Percentiles rank a stretch among this genome's conserved stretches.
Evolutionary conservation across 2,113 vertebrate species (phyloP).

Genomic region (Forbesichthys agassizii): DNA sequence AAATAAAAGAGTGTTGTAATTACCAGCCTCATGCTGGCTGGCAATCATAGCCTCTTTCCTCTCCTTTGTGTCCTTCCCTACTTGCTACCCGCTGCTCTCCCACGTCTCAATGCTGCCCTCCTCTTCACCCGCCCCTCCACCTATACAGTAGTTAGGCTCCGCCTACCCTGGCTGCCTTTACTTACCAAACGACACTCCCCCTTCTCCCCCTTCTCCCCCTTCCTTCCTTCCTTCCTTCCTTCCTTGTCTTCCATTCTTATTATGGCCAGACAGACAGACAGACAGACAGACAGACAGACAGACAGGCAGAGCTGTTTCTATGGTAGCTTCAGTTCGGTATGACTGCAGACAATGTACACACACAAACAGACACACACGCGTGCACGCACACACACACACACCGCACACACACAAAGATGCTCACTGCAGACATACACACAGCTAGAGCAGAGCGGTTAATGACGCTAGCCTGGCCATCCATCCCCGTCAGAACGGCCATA

Average conservation of each 20-base stretch:
- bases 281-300: not conserved
- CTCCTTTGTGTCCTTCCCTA: too few species aligned
- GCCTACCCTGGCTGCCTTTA: too few species aligned
- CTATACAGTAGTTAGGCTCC: too few species aligned
- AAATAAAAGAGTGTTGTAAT: constrained; percentile 53
- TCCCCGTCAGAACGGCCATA: constrained; percentile 82
- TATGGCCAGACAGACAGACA: too few species aligned
- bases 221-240: not conserved
- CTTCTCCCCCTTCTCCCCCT: not conserved
- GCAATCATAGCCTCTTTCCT: constrained; percentile 64
- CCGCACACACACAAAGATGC: constrained; percentile 1
- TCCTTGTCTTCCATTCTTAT: not conserved
- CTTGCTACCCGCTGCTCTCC: too few species aligned
- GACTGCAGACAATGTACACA: constrained; percentile 8
- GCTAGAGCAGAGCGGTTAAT: constrained; percentile 52
- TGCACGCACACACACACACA: not conserved
- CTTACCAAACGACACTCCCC: too few species aligned
- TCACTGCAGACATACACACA: constrained; percentile 27
- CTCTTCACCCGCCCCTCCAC: too few species aligned
- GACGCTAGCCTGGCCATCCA: constrained; percentile 77
- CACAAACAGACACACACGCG: constrained; percentile 1
- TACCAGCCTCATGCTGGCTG: constrained; percentile 65
- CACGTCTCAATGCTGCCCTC: too few species aligned
- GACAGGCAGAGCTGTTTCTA: constrained; percentile 73
- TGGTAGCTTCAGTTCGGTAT: constrained; percentile 51